Base-by-base conservation (phyloP, 1,140 invertebrate species). In the Zaprionus inermis region DNA sequence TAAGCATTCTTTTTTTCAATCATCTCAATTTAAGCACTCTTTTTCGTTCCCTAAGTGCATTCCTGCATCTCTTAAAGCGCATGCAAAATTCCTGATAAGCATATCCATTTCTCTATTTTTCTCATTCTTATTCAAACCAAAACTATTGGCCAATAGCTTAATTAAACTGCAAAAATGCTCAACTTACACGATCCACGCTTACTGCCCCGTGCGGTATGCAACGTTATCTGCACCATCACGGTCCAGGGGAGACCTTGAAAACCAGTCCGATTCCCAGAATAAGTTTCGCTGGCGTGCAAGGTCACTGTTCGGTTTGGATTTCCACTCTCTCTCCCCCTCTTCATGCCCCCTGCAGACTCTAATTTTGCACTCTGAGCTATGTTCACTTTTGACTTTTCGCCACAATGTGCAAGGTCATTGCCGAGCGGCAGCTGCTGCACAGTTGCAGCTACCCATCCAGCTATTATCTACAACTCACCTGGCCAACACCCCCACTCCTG, bases 311-410 rank as follows among this genome's bases (percentile, higher is more conserved):
- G 36, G 5, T 41, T 41, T 14, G 36, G 32, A 18, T 38, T 58
- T 54, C 51, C 38, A 44, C n/a, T 44, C 38, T 44, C 38, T n/a
- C n/a, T n/a, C n/a, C n/a, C n/a, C n/a, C n/a, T n/a, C n/a, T n/a
- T n/a, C n/a, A n/a, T n/a, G n/a, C n/a, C n/a, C n/a, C n/a, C n/a
- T n/a, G n/a, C 38, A 44, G 49, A 41, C 46, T 68, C 46, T 60
- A 67, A 72, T 54, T 72, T 72, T 59, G 49, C 46, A 12, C 51
- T 51, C 58, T 52, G 38, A 44, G 16, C 59, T 22, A 11, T 24
- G 34, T 72, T 72, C 63, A 67, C 55, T 59, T 73, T 68, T 67
- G 63, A 67, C 70, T 72, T 67, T 69, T 56, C 20, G 3, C 30
- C 1, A 10, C 49, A 38, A 16, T 32, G 49, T 60, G 56, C 71